Conservation (phyloP, 2,113 vertebrate species). For the Piprites chloris region DNA sequence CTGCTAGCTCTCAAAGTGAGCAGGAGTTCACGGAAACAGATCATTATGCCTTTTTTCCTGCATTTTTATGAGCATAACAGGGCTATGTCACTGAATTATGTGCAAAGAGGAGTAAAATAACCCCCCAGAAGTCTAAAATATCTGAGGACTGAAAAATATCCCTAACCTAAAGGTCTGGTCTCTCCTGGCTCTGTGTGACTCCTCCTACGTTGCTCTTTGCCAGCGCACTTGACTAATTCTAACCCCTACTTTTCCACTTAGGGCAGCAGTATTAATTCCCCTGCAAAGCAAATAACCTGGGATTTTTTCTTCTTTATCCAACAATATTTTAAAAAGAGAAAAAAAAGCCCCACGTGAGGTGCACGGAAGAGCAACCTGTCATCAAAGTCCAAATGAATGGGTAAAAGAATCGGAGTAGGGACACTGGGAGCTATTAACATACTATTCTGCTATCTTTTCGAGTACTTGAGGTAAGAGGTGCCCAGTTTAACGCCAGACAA, state of each 20-base stretch:
- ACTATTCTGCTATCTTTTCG: neutral
- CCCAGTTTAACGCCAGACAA: neutral
- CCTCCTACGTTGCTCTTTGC: neutral
- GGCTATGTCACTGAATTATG: neutral
- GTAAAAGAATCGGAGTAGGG: neutral
- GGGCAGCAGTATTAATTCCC: neutral
- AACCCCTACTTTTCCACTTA: constrained; percentile 1
- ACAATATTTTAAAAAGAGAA: neutral
- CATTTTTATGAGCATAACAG: neutral
- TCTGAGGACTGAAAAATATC: neutral
- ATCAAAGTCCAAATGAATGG: neutral
- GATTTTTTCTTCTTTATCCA: neutral
- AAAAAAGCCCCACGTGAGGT: neutral
- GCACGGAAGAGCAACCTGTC: neutral
- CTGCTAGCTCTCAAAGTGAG: neutral
- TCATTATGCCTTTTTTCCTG: neutral
- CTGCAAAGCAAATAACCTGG: neutral
- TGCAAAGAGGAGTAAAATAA: neutral
- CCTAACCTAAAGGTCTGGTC: neutral
- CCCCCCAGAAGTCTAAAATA: neutral
- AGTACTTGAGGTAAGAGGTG: neutral
- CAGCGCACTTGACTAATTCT: neutral
- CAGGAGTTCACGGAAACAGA: neutral
- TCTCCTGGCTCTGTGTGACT: neutral
- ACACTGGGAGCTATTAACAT: neutral